Evolutionary conservation across 2,113 vertebrate genomes (phyloP).

Genomic region (Neotragus pygmaeus): DNA sequence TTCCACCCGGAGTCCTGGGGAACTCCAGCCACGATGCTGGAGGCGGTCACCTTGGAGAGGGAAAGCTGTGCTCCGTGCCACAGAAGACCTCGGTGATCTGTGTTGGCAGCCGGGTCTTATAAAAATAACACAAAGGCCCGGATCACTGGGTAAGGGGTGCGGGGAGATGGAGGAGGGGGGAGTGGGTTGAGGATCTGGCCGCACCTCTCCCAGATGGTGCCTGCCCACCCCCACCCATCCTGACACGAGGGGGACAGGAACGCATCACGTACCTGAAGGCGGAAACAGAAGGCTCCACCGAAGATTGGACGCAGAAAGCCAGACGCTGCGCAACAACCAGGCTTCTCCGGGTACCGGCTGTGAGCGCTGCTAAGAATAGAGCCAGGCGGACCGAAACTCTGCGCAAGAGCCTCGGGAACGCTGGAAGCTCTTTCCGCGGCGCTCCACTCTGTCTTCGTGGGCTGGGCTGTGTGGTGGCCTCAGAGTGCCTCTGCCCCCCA

Average conservation of each 20-base stretch:
- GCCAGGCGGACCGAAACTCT: not conserved
- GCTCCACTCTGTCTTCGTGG: not conserved
- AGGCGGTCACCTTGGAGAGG: not conserved
- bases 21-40: too few relatives aligned
- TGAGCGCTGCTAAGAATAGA: slow-evolving; percentile 60
- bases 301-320: slow-evolving; percentile 56
- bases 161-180: not conserved
- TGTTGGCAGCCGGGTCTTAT: not conserved
- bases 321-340: slow-evolving; percentile 44
- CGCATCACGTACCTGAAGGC: slow-evolving; percentile 56
- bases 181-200: not conserved
- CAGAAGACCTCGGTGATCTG: not conserved
- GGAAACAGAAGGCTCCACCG: slow-evolving; percentile 62
- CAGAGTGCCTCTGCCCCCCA: not conserved
- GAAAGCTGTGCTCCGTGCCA: not conserved
- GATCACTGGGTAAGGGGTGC: not conserved
- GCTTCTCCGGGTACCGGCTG: slow-evolving; percentile 48
- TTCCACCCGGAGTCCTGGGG: not conserved
- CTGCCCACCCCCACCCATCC: not conserved
- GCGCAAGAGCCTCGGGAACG: not conserved
- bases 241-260: slow-evolving; percentile 10
- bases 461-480: not conserved
- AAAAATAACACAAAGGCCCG: slow-evolving; percentile 33
- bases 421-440: not conserved
- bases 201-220: slow-evolving; percentile 46